Conservation (phyloP, 2,113 vertebrate species). For the Hippolais icterina region DNA sequence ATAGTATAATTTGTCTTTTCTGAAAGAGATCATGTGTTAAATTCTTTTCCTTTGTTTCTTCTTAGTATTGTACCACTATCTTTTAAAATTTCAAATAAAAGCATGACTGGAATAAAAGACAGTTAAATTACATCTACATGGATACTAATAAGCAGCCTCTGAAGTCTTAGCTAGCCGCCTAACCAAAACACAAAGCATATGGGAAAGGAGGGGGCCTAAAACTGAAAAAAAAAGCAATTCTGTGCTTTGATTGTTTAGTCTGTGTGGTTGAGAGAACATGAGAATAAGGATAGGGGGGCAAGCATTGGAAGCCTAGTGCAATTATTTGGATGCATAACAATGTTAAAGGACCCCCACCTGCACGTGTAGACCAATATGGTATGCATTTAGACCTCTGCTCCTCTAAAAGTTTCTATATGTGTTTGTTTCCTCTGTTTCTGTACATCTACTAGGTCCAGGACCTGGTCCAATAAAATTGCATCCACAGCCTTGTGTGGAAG, state of each 20-base stretch:
- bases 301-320: background rate
- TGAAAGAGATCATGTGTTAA: conserved; percentile 33
- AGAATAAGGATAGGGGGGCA: background rate
- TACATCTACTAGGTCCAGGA: background rate
- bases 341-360: background rate
- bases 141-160: conserved; percentile 52
- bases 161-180: conserved; percentile 52
- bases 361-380: background rate
- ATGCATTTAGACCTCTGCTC: conserved; percentile 18
- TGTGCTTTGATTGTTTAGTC: conserved; percentile 60
- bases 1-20: conserved; percentile 24
- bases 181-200: conserved; percentile 60
- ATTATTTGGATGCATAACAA: background rate
- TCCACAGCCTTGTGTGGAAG: background rate
- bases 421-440: background rate
- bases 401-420: background rate
- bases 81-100: conserved; percentile 71
- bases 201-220: conserved; percentile 40
- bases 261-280: background rate
- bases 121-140: conserved; percentile 71
- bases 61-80: conserved; percentile 47
- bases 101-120: conserved; percentile 44
- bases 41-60: conserved; percentile 19
- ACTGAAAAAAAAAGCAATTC: conserved; percentile 36
- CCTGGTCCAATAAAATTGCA: background rate